phyloP scores from a whole-genome alignment of 2,113 vertebrate genomes.

The Gallinago undulata region DNA sequence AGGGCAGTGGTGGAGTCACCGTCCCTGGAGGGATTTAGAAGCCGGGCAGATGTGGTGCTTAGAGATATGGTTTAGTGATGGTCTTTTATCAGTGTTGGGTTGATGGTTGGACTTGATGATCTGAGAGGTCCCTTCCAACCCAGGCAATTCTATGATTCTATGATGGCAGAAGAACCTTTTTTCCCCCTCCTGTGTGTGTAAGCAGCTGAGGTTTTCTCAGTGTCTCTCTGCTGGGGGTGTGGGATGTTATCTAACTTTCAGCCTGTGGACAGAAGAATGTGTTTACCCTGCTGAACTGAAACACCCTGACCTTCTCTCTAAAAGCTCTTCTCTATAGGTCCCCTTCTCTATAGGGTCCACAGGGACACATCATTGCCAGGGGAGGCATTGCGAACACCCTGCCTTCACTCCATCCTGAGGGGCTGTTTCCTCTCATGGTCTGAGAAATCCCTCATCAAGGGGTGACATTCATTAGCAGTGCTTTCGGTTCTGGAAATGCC shows the following conservation, averaged over 20 bases:
- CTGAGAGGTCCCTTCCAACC: no score
- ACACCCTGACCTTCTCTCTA: fast-evolving
- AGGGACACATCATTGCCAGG: background rate
- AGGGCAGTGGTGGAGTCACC: no score
- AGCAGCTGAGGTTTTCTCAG: background rate
- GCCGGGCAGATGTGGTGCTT: no score
- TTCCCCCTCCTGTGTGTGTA: background rate
- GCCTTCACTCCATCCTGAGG: background rate
- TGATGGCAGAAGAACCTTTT: background rate
- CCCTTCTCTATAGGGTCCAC: background rate
- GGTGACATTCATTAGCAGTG: background rate
- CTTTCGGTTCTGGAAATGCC: background rate
- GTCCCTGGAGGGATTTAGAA: no score
- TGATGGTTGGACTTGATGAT: no score
- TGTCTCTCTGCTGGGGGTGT: background rate
- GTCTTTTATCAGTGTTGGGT: no score
- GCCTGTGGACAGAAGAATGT: background rate
- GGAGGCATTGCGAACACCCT: background rate
- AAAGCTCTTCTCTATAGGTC: background rate
- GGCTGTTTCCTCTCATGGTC: background rate
- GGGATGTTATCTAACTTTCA: background rate
- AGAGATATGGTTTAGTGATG: no score
- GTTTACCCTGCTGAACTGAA: background rate
- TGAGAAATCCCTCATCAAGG: background rate
- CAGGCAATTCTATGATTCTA: no score